Percentiles rank a stretch among this genome's conserved stretches.
Evolutionary conservation across 2,113 vertebrate genomes (phyloP).

Genomic region (Festucalex cinctus): DNA sequence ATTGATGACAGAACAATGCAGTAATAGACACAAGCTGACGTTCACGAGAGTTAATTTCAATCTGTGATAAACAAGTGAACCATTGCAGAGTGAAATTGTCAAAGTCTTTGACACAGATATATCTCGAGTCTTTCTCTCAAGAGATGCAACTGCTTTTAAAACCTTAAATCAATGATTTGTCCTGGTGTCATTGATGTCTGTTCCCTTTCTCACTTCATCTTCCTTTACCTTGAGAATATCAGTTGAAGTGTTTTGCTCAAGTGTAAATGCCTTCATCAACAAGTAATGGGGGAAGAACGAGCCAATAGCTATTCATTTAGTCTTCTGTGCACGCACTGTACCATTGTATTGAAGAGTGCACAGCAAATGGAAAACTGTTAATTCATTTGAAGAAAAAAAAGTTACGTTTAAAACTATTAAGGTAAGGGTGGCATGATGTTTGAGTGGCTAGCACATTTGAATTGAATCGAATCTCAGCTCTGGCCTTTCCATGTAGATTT

Average conservation of each 20-base stretch:
- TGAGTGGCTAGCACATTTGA: not conserved
- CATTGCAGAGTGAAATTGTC: conserved; percentile 37
- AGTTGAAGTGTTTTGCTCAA: conserved; percentile 44
- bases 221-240: conserved; percentile 24
- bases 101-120: conserved; percentile 45
- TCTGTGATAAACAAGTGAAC: conserved; percentile 46
- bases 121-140: conserved; percentile 35
- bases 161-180: conserved; percentile 50
- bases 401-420: not conserved
- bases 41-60: conserved; percentile 48
- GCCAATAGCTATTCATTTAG: conserved; percentile 13
- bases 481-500: not conserved
- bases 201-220: conserved; percentile 18
- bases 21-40: conserved; percentile 50
- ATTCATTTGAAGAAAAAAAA: not conserved
- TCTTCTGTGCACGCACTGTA: not conserved
- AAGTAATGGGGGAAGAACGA: conserved; percentile 17
- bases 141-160: conserved; percentile 44
- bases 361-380: not conserved
- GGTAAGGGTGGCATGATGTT: not conserved
- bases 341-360: not conserved
- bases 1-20: conserved; percentile 30
- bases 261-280: conserved; percentile 27
- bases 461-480: too few species aligned
- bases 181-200: conserved; percentile 36